Evolutionary conservation across 1,140 invertebrate genomes (phyloP), one percentile per base, ranked within the genome.

Genomic region (Stegodyphus mimosarum): DNA sequence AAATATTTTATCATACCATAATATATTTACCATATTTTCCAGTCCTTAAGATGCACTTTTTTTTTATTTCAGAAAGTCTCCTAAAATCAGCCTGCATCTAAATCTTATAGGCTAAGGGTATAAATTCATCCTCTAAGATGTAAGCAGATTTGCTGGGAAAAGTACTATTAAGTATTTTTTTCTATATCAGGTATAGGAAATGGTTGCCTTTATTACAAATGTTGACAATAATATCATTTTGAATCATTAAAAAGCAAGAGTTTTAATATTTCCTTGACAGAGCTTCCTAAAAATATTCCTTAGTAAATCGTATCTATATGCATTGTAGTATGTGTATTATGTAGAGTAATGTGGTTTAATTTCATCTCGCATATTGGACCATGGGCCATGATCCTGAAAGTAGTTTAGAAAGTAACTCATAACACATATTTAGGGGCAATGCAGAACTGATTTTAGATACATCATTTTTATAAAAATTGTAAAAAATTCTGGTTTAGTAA

Each of bases 201-300:
- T 60, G 55, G 15, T 60, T 60, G 1, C 55, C 55, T 60, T 60
- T 60, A 60, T 60, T 60, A 60, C 9, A 60, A 60, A 60, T 60
- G 55, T 5, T 15, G 55, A 60, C 9, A 33, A 60, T 10, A 60
- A 60, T 5, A 60, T 60, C 5, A 15, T 60, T 60, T 60, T 1
- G 15, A 5, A 60, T 5, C 55, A 60, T 1, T 60, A 60, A 5
- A 1, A 60, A 15, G 15, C 55, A 60, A 60, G 55, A 60, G 55
- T 60, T 60, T 60, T 60, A 60, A 60, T 60, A 60, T 60, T 60
- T 60, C 55, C 55, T 60, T 60, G 55, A 15, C 55, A 60, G 55
- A 10, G 15, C 55, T 60, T 60, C 55, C 55, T 60, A 5, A 60
- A 60, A 9, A 9, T 10, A 60, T 60, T 60, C 15, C 9, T 60